A percentile compares a stretch with the other conserved stretches of the same genome.
Conservation (phyloP, 2,888 invertebrate species). For the Gymnoscelis rufifasciata region DNA sequence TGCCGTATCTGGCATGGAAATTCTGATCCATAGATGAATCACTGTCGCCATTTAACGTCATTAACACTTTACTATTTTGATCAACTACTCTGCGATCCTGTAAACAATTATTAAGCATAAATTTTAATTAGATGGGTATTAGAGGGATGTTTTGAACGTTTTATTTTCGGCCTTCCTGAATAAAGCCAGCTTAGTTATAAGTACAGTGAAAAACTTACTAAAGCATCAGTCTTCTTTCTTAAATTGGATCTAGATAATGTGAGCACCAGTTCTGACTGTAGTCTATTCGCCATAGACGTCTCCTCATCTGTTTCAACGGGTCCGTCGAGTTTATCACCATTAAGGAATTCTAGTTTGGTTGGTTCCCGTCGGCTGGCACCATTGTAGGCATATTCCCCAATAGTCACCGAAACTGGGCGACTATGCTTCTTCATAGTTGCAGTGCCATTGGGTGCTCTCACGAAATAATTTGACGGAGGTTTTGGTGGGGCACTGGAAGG, state of each 20-base stretch:
- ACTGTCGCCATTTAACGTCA: constrained; percentile 41
- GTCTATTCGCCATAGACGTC: constrained; percentile 80
- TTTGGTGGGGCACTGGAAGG: constrained; percentile 80
- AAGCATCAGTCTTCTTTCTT: constrained; percentile 83
- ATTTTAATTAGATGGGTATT: too few relatives aligned
- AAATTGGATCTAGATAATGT: constrained; percentile 88
- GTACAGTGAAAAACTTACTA: constrained; percentile 76
- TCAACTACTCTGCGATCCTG: constrained; percentile 44
- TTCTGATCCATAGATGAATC: constrained; percentile 62
- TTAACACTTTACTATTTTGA: constrained; percentile 31
- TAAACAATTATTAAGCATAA: constrained; percentile 36
- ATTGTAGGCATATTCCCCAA: constrained; percentile 82
- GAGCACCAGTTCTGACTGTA: constrained; percentile 86
- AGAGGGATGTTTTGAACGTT: too few relatives aligned
- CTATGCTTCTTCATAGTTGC: constrained; percentile 78
- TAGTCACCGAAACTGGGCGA: constrained; percentile 83
- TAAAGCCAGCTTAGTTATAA: too few relatives aligned
- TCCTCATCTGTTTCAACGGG: constrained; percentile 53
- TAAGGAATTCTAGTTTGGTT: constrained; percentile 84
- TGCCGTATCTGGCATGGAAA: constrained; percentile 73
- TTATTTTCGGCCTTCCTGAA: too few relatives aligned
- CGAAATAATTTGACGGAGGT: constrained; percentile 85
- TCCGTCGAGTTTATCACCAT: constrained; percentile 62
- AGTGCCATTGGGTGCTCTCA: constrained; percentile 75
- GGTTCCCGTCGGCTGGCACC: constrained; percentile 80